phyloP scores from a whole-genome alignment of 2,888 invertebrate species.

The Mimas tiliae region DNA sequence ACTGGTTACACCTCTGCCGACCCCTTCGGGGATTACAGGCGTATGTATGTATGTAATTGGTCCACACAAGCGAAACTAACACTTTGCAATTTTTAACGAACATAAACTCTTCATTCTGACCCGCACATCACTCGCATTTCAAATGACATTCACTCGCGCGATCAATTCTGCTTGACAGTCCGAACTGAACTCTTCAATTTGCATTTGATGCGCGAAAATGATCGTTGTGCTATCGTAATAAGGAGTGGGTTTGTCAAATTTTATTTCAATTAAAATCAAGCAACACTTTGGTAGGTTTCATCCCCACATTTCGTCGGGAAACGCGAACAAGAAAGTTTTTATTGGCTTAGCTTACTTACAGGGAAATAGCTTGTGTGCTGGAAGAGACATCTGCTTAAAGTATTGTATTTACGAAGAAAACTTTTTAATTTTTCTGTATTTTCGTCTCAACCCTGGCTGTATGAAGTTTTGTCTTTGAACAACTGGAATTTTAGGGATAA shows the following conservation, averaged over 20 bases:
- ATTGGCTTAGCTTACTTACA: slow-evolving; percentile 45
- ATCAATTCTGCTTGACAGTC: slow-evolving; percentile 28
- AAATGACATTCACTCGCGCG: slow-evolving; percentile 9
- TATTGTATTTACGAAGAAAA: background rate
- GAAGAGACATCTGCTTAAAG: slow-evolving; percentile 29
- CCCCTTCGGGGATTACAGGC: background rate
- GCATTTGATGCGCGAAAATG: background rate
- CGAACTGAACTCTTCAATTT: slow-evolving; percentile 7
- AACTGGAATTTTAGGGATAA: too few relatives aligned
- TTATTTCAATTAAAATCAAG: slow-evolving; percentile 48
- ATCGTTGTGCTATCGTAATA: background rate
- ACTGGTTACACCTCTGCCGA: too few relatives aligned
- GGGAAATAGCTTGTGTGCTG: slow-evolving; percentile 28
- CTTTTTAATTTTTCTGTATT: background rate
- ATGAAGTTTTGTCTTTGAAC: too few relatives aligned
- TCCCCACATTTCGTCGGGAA: slow-evolving; percentile 33
- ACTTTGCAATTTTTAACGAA: background rate
- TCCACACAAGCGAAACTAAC: too few relatives aligned
- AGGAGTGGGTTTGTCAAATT: background rate
- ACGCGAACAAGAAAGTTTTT: slow-evolving; percentile 50
- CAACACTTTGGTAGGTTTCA: slow-evolving; percentile 34
- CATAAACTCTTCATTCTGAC: background rate
- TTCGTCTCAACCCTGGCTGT: too few relatives aligned
- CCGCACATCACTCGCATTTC: slow-evolving; percentile 5
- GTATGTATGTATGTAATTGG: too few relatives aligned